These are phyloP conservation scores for Thalassarche chlororhynchos DNA, from an alignment of 2,113 vertebrate species.

Conservation along the genomic window DNA sequence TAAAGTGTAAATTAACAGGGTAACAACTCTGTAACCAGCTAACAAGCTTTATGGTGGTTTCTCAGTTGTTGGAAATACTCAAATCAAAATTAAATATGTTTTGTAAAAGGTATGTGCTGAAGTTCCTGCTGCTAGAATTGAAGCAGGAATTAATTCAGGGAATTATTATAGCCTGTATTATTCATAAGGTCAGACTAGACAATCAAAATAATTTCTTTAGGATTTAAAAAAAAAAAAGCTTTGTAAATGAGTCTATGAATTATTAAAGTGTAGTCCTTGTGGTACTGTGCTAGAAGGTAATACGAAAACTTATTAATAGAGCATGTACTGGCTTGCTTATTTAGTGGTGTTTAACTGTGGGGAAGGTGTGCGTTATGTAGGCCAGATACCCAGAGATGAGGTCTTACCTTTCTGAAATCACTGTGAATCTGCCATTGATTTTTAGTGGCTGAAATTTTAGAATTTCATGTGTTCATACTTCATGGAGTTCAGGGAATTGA, in stretches of 20 bases:
- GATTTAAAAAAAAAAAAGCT: neutral
- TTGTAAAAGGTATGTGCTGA: neutral
- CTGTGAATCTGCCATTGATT: neutral
- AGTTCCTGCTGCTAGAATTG: neutral
- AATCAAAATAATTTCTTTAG: conserved; percentile 10
- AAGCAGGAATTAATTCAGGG: neutral
- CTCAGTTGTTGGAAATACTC: neutral
- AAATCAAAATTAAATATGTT: neutral
- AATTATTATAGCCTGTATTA: conserved; percentile 24
- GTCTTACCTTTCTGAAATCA: neutral
- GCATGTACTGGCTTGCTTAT: neutral
- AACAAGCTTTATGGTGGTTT: neutral
- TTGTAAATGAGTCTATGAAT: conserved; percentile 21
- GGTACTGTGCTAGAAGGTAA: neutral
- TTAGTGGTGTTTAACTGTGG: neutral
- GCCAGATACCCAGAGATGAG: neutral
- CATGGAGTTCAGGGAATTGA: neutral
- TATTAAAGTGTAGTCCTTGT: neutral
- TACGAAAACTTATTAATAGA: neutral
- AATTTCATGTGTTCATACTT: neutral
- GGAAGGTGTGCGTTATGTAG: accelerated
- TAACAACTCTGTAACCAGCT: neutral
- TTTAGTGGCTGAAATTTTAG: neutral
- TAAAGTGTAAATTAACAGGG: neutral
- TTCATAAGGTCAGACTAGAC: neutral